Percentiles rank a stretch among this genome's conserved stretches.
phyloP scores from a whole-genome alignment of 2,797 vertebrate genomes.

The Malacoraja senta region DNA sequence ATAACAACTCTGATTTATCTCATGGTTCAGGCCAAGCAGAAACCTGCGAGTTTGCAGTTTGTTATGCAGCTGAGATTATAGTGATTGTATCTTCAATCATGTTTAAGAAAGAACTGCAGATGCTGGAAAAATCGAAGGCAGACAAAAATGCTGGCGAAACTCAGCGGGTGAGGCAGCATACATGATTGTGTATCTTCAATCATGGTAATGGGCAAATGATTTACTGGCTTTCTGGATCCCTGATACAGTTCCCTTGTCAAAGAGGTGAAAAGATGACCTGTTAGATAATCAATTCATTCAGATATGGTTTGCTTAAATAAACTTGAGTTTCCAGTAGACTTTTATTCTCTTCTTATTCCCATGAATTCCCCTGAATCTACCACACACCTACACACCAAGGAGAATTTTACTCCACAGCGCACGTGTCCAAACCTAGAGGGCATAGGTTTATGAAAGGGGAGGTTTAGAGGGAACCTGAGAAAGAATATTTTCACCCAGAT shows the following conservation, averaged over 20 bases:
- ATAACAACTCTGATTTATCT: neutral
- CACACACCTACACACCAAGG: too few relatives aligned
- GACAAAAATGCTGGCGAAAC: too few relatives aligned
- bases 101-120: too few relatives aligned
- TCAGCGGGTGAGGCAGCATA: too few relatives aligned
- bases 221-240: neutral
- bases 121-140: too few relatives aligned
- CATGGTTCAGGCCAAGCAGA: neutral
- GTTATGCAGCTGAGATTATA: neutral
- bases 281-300: neutral
- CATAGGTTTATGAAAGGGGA: too few relatives aligned
- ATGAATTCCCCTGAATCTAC: too few relatives aligned
- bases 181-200: neutral
- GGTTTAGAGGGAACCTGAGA: too few relatives aligned
- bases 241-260: neutral
- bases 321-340: neutral
- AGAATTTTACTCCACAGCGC: too few relatives aligned
- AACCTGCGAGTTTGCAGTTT: neutral
- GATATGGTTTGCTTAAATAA: neutral
- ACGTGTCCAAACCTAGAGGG: too few relatives aligned
- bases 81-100: neutral
- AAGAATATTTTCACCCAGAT: too few relatives aligned
- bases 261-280: neutral
- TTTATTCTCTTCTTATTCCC: too few relatives aligned
- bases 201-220: neutral